Evolutionary conservation across 2,113 vertebrate genomes (phyloP), one percentile per base, ranked within the genome.

Genomic region (Acrocephalus kingi): DNA sequence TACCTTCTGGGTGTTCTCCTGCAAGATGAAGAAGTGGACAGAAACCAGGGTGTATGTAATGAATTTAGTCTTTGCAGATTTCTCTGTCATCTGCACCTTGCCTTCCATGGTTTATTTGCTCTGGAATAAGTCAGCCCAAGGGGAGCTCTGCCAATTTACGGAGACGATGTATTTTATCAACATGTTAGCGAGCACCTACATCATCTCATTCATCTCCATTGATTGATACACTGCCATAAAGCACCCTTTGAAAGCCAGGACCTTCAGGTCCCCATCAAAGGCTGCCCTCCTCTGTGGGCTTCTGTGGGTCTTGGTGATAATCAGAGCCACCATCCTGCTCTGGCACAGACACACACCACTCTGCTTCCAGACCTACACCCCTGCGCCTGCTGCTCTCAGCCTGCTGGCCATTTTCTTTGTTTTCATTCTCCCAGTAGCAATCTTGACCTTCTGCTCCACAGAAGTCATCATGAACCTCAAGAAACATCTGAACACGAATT

Each of bases 181-280:
- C 94, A 97, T 97, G 80, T 87, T 98, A 74, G 96, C 97, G 92
- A 98, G 98, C 82, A 98, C 98, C 87, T 94, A 96, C 64, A 91
- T 97, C 0, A 43, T 98, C 81, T 96, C 58, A 0, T 94, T 98
- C 45, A 98, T 98, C 45, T 94, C 98, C 2, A 13, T 98, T 2
- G 98, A 98, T 74, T 91, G 97, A 58, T 98, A 98, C 19, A 28
- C 98, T 83, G 97, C 97, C 7, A 96, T 98, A 87, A 97, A 97
- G 56, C 96, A 98, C 78, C 98, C 98, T 1, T 61, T 98, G 67
- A 94, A 51, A 7, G 93, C 98, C 43, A 97, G 91, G 13, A 13
- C 59, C 41, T 77, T 98, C 25, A 96, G 98, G 46, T 98, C 98
- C 23, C 96, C 97, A 0, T 3, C 63, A 9, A 98, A 94, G 72